These are phyloP conservation scores for Dryoscopus gambensis DNA, from an alignment of 2,113 vertebrate species.

Conservation along the genomic window DNA sequence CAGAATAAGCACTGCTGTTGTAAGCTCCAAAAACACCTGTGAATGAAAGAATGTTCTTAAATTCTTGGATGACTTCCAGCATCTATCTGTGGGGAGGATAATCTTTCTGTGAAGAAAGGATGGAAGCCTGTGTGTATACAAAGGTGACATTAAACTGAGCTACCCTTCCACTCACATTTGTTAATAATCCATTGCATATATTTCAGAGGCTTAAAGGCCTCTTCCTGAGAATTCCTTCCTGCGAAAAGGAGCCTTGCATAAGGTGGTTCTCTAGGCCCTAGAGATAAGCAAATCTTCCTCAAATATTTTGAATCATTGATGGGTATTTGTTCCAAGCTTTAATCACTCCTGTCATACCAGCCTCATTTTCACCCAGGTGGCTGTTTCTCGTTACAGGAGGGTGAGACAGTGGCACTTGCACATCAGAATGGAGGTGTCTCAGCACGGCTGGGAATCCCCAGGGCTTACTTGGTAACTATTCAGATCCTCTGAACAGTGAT, in stretches of 20 bases:
- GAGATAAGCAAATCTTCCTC: not conserved
- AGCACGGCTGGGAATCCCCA: not conserved
- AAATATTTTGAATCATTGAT: slow-evolving; percentile 38
- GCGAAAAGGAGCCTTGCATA: not conserved
- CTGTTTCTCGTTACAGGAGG: not conserved
- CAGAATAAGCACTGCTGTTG: slow-evolving; percentile 14
- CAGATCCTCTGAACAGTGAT: not conserved
- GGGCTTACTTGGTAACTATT: not conserved
- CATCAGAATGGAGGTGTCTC: not conserved
- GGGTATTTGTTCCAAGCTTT: slow-evolving; percentile 6
- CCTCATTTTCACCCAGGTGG: not conserved
- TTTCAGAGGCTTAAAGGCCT: not conserved
- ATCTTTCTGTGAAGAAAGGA: slow-evolving; percentile 7
- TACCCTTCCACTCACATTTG: slow-evolving; percentile 1
- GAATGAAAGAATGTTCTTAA: slow-evolving; percentile 41
- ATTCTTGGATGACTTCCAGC: slow-evolving; percentile 43
- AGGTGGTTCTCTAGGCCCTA: not conserved
- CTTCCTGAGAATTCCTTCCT: not conserved
- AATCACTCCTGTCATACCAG: not conserved
- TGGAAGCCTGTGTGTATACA: not conserved
- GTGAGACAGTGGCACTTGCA: not conserved
- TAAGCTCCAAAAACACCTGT: slow-evolving; percentile 40
- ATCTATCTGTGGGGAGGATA: slow-evolving; percentile 18
- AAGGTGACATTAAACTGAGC: slow-evolving; percentile 17
- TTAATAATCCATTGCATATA: not conserved